Conservation (phyloP, 2,797 vertebrate genomes). For the Tragopan temminckii region DNA sequence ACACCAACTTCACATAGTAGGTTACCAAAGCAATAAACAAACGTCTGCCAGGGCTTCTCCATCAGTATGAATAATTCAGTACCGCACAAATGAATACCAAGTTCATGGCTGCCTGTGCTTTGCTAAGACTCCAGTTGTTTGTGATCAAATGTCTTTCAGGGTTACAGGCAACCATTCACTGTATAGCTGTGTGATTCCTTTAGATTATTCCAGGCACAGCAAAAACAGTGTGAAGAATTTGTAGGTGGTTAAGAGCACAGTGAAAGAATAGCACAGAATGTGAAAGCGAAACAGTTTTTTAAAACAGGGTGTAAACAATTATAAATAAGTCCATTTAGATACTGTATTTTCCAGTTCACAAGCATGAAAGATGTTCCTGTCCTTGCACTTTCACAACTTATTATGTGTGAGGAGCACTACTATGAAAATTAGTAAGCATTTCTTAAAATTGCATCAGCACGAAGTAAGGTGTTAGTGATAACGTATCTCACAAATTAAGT, state of each 20-base stretch:
- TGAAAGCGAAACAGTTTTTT: conserved; percentile 23
- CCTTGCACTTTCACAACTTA: not conserved
- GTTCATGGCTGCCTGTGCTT: not conserved
- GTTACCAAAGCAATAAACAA: conserved; percentile 58
- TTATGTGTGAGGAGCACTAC: not conserved
- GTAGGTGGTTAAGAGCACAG: not conserved
- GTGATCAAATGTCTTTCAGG: not conserved
- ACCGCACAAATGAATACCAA: not conserved
- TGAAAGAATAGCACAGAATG: not conserved
- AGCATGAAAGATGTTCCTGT: not conserved
- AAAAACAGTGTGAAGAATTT: not conserved
- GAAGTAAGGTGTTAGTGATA: not conserved
- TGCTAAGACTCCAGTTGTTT: not conserved
- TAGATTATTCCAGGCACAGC: conserved; percentile 9
- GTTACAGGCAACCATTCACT: not conserved
- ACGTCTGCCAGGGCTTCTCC: conserved; percentile 30
- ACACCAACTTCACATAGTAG: conserved; percentile 30
- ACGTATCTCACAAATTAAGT: not conserved
- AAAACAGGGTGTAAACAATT: not conserved
- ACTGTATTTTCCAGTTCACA: not conserved
- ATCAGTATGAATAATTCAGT: not conserved
- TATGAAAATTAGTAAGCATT: not conserved
- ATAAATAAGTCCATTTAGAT: not conserved
- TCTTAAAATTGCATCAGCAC: not conserved
- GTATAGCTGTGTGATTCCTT: not conserved